Evolutionary conservation across 2,797 vertebrate genomes (phyloP), one percentile per base, ranked within the genome.

Genomic region (Valencia hispanica): DNA sequence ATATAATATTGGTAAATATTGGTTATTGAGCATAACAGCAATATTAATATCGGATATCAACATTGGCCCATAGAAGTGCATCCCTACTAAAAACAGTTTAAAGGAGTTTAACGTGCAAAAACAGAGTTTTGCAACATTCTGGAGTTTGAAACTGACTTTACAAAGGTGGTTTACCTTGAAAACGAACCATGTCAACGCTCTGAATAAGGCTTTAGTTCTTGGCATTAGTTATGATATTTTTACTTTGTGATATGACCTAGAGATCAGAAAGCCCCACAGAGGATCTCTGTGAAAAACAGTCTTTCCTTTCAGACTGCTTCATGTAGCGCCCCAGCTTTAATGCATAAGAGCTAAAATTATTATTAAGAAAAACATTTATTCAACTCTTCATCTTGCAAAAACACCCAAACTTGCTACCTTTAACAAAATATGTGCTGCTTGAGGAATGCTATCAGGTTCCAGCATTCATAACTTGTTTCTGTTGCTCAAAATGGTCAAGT

Each of bases 191-290:
- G 36, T 85, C 74, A 61, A 81, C 86, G 83, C 75, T 68, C 79
- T 73, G 75, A 80, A 73, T 71, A 84, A 61, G 74, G 86, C 78
- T 87, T 87, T 36, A 80, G 78, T 10, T 59, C 68, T 66, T 82
- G 85, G 73, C 80, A 55, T 30, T 63, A 57, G 32, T 80, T 61
- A 79, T 74, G 84, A 82, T 82, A 86, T 89, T 63, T 68, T 91
- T 86, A 86, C 83, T 59, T 59, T 25, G n/a, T 71, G 82, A 82
- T 57, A 36, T 72, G 77, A 82, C 83, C 75, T 82, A 81, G 76
- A 82, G 77, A 76, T 41, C n/a, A 72, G 50, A 57, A 43, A 77
- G 74, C 22, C 22, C 69, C 59, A 71, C 47, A 72, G 70, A 86
- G 47, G 27, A 80, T 77, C 79, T 73, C 65, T 53, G 36, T 51